These are phyloP conservation scores for Tupaia tana DNA, from an alignment of 2,113 vertebrate species.

Conservation along the genomic window DNA sequence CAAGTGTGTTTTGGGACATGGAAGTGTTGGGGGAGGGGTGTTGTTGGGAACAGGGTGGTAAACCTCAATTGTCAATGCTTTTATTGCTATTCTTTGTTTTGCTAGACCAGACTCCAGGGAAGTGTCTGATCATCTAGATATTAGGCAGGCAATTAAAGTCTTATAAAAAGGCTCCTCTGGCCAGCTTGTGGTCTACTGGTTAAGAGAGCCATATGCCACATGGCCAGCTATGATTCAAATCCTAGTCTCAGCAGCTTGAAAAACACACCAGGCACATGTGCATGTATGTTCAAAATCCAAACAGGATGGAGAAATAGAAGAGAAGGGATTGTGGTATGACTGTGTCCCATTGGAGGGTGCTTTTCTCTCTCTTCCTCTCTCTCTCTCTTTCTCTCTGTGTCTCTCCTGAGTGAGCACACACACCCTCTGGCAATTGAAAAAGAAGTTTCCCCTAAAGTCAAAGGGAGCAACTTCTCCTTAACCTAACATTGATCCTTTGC, in stretches of 20 bases:
- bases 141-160: background rate
- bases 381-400: too few relatives aligned
- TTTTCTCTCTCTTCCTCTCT: too few relatives aligned
- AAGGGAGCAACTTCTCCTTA: background rate
- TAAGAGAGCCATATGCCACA: too few relatives aligned
- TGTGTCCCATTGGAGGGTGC: too few relatives aligned
- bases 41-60: background rate
- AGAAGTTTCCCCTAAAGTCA: background rate
- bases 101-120: background rate
- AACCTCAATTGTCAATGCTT: conserved; percentile 31
- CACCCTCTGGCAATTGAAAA: background rate
- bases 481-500: conserved; percentile 17
- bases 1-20: background rate
- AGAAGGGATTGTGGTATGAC: too few relatives aligned
- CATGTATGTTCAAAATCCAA: too few relatives aligned
- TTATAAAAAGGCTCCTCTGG: background rate
- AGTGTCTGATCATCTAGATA: conserved; percentile 2
- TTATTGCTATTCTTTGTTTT: background rate
- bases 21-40: background rate
- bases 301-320: too few relatives aligned
- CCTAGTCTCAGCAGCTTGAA: too few relatives aligned
- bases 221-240: too few relatives aligned
- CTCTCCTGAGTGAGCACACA: too few relatives aligned
- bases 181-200: too few relatives aligned
- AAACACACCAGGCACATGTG: too few relatives aligned